phyloP scores from a whole-genome alignment of 2,113 vertebrate species.

The Campylomormyrus tamandua region DNA sequence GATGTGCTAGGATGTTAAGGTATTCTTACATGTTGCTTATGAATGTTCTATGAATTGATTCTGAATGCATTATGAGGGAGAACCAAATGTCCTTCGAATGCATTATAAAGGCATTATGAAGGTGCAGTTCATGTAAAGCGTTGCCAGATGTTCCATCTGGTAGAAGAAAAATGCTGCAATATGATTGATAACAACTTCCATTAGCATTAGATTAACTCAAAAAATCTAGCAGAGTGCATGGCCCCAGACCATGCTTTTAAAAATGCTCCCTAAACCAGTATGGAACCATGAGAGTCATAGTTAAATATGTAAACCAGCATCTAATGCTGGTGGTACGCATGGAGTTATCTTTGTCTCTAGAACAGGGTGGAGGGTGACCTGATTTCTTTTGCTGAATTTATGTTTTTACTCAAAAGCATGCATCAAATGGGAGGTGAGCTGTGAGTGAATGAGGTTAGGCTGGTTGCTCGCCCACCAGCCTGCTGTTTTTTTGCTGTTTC shows the following conservation, averaged over 20 bases:
- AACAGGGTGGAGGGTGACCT: background rate
- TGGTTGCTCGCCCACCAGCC: background rate
- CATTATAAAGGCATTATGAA: background rate
- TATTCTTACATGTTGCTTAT: background rate
- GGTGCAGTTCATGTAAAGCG: background rate
- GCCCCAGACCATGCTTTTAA: background rate
- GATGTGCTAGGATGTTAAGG: background rate
- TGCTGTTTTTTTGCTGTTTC: background rate
- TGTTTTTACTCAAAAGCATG: background rate
- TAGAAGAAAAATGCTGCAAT: background rate
- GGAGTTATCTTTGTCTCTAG: background rate
- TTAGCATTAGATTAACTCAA: background rate
- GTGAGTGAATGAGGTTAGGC: background rate
- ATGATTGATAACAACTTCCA: background rate
- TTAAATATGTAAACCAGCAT: background rate
- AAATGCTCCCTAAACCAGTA: background rate
- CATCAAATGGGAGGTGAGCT: background rate
- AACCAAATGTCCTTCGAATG: background rate
- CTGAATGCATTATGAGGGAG: background rate
- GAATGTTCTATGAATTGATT: background rate
- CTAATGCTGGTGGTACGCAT: background rate
- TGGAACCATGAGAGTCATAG: background rate
- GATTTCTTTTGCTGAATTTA: background rate
- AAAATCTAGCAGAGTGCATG: background rate
- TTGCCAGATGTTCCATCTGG: background rate